These are phyloP conservation scores for Oceanodroma leucorhoa DNA, from an alignment of 2,797 vertebrate species.

Conservation along the genomic window DNA sequence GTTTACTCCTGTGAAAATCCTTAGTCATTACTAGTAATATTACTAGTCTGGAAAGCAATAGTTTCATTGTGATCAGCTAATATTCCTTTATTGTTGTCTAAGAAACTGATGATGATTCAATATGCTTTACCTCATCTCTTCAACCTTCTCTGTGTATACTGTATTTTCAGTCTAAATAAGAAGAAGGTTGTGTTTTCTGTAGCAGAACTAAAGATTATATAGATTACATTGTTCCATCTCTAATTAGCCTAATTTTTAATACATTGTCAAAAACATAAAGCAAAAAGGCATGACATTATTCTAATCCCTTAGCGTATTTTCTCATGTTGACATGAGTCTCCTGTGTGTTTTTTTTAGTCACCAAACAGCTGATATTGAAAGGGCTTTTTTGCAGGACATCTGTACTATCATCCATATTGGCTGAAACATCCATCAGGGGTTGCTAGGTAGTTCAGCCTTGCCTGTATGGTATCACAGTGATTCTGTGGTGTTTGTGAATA, in stretches of 20 bases:
- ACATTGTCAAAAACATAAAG: not conserved
- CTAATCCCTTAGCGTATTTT: not conserved
- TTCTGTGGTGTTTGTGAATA: not conserved
- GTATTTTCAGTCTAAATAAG: not conserved
- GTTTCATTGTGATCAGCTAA: not conserved
- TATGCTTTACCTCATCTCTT: not conserved
- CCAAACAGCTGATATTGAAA: not conserved
- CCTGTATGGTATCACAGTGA: not conserved
- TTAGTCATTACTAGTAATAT: not conserved
- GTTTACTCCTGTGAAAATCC: not conserved
- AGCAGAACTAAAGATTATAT: not conserved
- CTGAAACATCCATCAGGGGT: not conserved
- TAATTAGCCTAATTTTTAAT: not conserved
- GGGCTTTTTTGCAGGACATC: not conserved
- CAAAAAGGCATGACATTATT: not conserved
- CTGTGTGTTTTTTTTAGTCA: not conserved
- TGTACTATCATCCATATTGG: not conserved
- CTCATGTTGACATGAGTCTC: not conserved
- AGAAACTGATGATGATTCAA: not conserved
- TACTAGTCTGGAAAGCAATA: not conserved
- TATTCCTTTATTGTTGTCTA: not conserved
- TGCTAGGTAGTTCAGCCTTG: not conserved
- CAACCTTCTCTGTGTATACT: rapidly evolving
- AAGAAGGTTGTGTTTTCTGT: not conserved
- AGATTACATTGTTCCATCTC: not conserved